Base-by-base conservation (phyloP, 1,140 invertebrate genomes). In the Drosophila sproati region DNA sequence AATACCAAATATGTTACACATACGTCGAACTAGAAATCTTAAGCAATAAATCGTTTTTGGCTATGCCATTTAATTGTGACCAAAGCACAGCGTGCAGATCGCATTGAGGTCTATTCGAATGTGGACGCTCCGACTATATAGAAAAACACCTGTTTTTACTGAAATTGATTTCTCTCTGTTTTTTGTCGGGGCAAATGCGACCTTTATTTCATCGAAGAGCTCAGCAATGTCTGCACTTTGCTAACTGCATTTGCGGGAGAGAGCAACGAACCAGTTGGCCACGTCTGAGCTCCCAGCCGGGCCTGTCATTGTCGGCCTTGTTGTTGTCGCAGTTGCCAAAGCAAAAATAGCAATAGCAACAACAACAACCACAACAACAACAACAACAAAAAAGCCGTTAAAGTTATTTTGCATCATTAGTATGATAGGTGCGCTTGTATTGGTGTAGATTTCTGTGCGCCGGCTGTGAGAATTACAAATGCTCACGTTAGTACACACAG, bases 371-470 rank as follows among this genome's bases (percentile, higher is more conserved):
- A 48, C 5, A 35, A 52, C 41, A 0, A 20, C 20, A 20, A 20
- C 12, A 54, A 41, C 48, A 35, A 60, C 47, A 10, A 77, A 86
- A 86, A 60, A 70, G 82, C 87, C 87, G 87, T 91, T 91, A 91
- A 91, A 83, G 80, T 87, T 81, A 91, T 91, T 91, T 91, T 80
- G 88, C 87, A 91, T 91, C 87, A 91, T 91, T 91, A 91, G 87
- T 88, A 83, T 91, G 88, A 91, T 87, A 68, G 87, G 88, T 83
- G 79, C 51, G 67, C 35, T 35, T 66, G 83, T 88, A 79, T 80
- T 68, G 80, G 83, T 87, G 83, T 83, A 80, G 80, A 87, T 87
- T 80, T 88, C 72, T 73, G 68, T 82, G 57, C 68, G 67, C 78
- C 64, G 79, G 64, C 79, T 83, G 80, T 83, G 85, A 87, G 83